Evolutionary conservation across 2,113 vertebrate genomes (phyloP).

Genomic region (Calidris pugnax): DNA sequence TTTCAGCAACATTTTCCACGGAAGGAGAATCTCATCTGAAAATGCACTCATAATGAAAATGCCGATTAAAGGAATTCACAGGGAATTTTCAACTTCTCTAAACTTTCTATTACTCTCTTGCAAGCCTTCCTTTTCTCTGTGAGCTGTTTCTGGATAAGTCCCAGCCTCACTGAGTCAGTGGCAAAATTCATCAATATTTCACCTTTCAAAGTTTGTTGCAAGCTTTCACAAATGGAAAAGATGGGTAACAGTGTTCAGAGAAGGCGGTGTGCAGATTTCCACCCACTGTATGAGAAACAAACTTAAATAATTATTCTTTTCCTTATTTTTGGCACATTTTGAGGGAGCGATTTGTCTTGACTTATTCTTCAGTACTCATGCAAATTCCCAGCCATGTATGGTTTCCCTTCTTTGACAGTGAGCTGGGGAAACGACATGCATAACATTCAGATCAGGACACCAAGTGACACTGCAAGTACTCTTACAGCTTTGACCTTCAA

Average conservation of each 20-base stretch:
- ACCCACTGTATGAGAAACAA: not conserved
- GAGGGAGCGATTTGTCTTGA: not conserved
- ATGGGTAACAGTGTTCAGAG: not conserved
- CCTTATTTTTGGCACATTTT: not conserved
- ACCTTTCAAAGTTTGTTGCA: not conserved
- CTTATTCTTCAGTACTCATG: not conserved
- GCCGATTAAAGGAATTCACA: not conserved
- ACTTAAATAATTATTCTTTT: not conserved
- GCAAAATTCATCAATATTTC: not conserved
- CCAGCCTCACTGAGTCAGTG: not conserved
- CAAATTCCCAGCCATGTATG: not conserved
- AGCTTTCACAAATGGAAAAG: not conserved
- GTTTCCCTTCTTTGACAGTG: slow-evolving; percentile 13
- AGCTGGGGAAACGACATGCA: slow-evolving; percentile 8
- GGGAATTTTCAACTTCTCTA: not conserved
- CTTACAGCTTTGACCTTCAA: slow-evolving; percentile 20
- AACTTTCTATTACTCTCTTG: not conserved
- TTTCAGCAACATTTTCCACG: not conserved
- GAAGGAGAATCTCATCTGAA: not conserved
- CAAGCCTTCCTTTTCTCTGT: not conserved
- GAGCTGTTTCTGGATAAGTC: not conserved
- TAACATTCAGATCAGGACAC: slow-evolving; percentile 20
- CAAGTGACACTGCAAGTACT: not conserved
- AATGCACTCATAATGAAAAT: not conserved
- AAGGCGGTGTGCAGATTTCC: not conserved